Evolutionary conservation across 2,113 vertebrate genomes (phyloP).

Genomic region (Etia nguti): DNA sequence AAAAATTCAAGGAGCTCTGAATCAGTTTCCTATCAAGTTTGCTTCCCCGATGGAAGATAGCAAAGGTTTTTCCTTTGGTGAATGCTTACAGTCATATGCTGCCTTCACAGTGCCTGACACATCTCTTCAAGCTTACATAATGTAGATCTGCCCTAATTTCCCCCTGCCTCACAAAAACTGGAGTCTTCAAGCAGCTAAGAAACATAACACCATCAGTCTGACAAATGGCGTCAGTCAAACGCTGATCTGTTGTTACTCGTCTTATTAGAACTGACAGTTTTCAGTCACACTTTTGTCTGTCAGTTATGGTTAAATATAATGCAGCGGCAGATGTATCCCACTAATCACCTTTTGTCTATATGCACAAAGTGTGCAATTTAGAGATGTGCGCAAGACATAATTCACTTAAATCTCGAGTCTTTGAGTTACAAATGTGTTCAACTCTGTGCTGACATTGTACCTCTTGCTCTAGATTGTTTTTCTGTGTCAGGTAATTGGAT

Average conservation of each 20-base stretch:
- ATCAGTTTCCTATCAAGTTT: slow-evolving; percentile 21
- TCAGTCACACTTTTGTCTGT: neutral
- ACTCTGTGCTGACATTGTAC: neutral
- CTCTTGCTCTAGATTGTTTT: slow-evolving; percentile 20
- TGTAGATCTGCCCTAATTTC: slow-evolving; percentile 74
- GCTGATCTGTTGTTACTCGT: slow-evolving; percentile 1
- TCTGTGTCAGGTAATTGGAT: slow-evolving; percentile 59
- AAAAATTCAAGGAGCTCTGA: neutral
- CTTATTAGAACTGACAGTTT: slow-evolving; percentile 10
- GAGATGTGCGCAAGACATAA: neutral
- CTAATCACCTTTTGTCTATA: neutral
- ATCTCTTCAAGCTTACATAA: slow-evolving; percentile 74
- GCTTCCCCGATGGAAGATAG: slow-evolving; percentile 38
- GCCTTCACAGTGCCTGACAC: slow-evolving; percentile 64
- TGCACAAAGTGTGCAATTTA: neutral
- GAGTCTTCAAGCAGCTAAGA: slow-evolving; percentile 44
- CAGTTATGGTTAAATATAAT: neutral
- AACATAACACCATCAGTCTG: slow-evolving; percentile 46
- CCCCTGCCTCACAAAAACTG: slow-evolving; percentile 25
- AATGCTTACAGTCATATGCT: slow-evolving; percentile 62
- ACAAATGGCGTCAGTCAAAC: slow-evolving; percentile 46
- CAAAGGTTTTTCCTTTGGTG: slow-evolving; percentile 51
- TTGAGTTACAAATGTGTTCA: slow-evolving; percentile 21
- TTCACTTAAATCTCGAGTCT: neutral
- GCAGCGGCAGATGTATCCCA: neutral